Evolutionary conservation across 2,888 invertebrate species (phyloP), one percentile per base, ranked within the genome.

Genomic region (Oscheius myriophilus): DNA sequence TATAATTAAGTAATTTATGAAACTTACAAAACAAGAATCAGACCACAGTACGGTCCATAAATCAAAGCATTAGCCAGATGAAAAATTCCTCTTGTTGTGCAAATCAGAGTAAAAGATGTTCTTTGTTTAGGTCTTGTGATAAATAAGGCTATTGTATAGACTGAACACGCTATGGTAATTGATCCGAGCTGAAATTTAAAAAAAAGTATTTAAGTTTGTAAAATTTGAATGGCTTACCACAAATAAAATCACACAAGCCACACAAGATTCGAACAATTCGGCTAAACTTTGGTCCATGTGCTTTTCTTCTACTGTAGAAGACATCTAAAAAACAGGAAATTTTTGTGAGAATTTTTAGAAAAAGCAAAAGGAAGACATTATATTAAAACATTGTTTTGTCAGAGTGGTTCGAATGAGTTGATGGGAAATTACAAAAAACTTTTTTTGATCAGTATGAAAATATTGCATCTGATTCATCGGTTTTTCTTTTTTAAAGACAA

Each of bases 21-120:
- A 26, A 49, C 61, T 18, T 46, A 61, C 61, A 61, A 1, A 18
- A 61, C 16, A 39, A 49, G 46, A 33, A 61, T 61, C 4, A 49
- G 46, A 3, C 61, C 61, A 49, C 61, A 61, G 33, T 46, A 33
- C 0, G 61, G 61, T 26, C 61, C 61, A 26, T 33, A 46, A 12
- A 61, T 39, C 11, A 46, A 9, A 39, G 61, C 61, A 39, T 61
- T 61, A 9, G 46, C 26, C 49, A 61, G 39, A n/a, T 61, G 61
- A 39, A 61, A 61, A 39, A 61, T n/a, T 18, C 61, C 49, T 49
- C 61, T 46, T 16, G 61, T 61, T 18, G 61, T 61, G 39, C 61
- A 61, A 33, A 61, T 61, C 26, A 46, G 33, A 33, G 61, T 61
- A 7, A 61, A 61, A 7, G 61, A 61, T n/a, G 61, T 61, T 25